phyloP scores from a whole-genome alignment of 2,888 invertebrate species.

The Caenorhabditis zanzibari region DNA sequence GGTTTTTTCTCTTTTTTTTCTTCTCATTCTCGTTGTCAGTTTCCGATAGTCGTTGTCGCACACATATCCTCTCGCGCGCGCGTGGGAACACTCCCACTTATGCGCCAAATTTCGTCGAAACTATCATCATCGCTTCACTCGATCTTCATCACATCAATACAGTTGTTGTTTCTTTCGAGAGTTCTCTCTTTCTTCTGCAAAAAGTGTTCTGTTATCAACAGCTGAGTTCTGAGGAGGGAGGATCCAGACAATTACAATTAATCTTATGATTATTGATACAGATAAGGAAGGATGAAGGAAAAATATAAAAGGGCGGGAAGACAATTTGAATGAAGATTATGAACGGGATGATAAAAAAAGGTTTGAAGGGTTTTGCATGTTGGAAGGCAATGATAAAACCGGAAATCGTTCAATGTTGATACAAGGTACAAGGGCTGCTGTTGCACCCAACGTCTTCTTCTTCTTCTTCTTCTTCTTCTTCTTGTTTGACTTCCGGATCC shows the following conservation, averaged over 20 bases:
- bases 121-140: slow-evolving; percentile 59
- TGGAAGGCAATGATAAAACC: slow-evolving; percentile 52
- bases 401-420: slow-evolving; percentile 63
- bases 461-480: too few species aligned
- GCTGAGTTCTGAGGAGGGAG: slow-evolving; percentile 29
- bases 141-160: slow-evolving; percentile 32
- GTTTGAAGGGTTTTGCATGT: slow-evolving; percentile 29
- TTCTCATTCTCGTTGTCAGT: slow-evolving; percentile 51
- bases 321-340: slow-evolving; percentile 51
- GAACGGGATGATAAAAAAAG: slow-evolving; percentile 53
- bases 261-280: slow-evolving; percentile 35
- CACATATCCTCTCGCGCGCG: slow-evolving; percentile 32
- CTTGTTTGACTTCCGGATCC: slow-evolving; percentile 54
- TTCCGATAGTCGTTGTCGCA: slow-evolving; percentile 52
- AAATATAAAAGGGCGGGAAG: slow-evolving; percentile 31
- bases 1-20: slow-evolving; percentile 18
- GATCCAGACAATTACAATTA: slow-evolving; percentile 11
- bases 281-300: slow-evolving; percentile 15
- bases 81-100: slow-evolving; percentile 64
- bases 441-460: slow-evolving; percentile 39
- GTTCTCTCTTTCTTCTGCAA: slow-evolving; percentile 6
- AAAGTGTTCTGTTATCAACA: slow-evolving; percentile 26
- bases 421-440: slow-evolving; percentile 57
- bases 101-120: slow-evolving; percentile 63
- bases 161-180: slow-evolving; percentile 27